Conservation (phyloP, 2,888 invertebrate genomes). For the Cephonodes hylas region DNA sequence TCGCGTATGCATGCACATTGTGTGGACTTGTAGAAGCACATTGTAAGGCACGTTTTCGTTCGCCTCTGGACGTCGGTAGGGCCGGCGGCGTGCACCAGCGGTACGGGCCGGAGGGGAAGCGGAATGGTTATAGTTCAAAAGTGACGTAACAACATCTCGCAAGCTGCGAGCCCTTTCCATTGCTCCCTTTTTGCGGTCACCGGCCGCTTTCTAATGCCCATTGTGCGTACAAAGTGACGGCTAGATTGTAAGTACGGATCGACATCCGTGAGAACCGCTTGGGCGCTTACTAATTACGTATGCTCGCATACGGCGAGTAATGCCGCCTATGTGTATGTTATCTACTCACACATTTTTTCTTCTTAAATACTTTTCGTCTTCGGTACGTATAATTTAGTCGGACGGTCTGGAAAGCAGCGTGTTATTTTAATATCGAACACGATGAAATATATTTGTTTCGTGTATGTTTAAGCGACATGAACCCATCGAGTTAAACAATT, state of each 20-base stretch:
- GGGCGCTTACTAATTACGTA: constrained; percentile 48
- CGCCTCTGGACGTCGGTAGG: constrained; percentile 31
- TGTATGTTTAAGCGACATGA: not conserved
- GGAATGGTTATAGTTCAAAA: constrained; percentile 55
- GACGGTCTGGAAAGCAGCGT: not conserved
- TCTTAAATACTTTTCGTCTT: not conserved
- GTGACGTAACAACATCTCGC: constrained; percentile 73
- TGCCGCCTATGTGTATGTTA: constrained; percentile 16
- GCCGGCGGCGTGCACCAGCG: constrained; percentile 34
- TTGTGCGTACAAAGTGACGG: constrained; percentile 65
- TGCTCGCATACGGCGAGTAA: constrained; percentile 33
- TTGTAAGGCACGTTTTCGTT: not conserved
- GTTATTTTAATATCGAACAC: not conserved
- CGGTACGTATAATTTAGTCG: not conserved
- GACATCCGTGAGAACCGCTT: constrained; percentile 70
- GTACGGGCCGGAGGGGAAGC: constrained; percentile 38
- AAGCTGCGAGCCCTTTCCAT: constrained; percentile 69
- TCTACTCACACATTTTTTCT: constrained; percentile 13
- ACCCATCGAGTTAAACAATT: not conserved
- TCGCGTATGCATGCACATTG: constrained; percentile 43
- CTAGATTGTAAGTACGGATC: constrained; percentile 57
- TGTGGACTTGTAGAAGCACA: not conserved
- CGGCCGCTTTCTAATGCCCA: constrained; percentile 75
- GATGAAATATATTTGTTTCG: not conserved
- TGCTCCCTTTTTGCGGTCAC: constrained; percentile 76